phyloP scores from a whole-genome alignment of 2,113 vertebrate genomes.

The Paraplagusia blochii region DNA sequence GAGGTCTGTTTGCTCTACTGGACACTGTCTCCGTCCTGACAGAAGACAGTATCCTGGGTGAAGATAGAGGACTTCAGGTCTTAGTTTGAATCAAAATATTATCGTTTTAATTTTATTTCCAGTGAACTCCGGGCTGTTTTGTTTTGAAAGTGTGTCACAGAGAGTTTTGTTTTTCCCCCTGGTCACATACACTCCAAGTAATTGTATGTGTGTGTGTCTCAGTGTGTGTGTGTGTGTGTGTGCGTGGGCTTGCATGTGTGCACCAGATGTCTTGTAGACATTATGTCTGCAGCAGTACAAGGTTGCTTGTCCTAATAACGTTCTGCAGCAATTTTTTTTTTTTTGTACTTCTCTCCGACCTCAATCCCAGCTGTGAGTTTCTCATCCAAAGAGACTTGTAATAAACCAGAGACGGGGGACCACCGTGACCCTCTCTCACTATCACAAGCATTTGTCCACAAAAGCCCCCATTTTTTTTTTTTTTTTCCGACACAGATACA shows the following conservation, averaged over 20 bases:
- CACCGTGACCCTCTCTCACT: conserved; percentile 41
- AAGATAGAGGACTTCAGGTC: not conserved
- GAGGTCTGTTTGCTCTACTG: conserved; percentile 67
- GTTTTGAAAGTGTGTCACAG: conserved; percentile 9
- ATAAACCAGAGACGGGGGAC: conserved; percentile 40
- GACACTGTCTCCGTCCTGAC: conserved; percentile 71
- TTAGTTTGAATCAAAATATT: not conserved
- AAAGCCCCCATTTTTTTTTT: conserved; percentile 33
- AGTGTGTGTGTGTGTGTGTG: conserved; percentile 4
- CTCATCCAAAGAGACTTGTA: conserved; percentile 28
- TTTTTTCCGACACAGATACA: conserved; percentile 19
- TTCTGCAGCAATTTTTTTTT: conserved; percentile 9
- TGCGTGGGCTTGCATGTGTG: conserved; percentile 30
- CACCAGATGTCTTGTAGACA: conserved; percentile 58
- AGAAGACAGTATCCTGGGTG: conserved; percentile 47
- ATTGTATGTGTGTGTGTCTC: conserved; percentile 17
- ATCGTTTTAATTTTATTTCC: not conserved
- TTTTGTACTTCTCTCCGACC: conserved; percentile 9
- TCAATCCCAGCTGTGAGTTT: conserved; percentile 43
- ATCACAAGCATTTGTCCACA: conserved; percentile 53
- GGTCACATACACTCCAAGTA: conserved; percentile 1
- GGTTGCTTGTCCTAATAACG: conserved; percentile 30
- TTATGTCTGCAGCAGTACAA: conserved; percentile 55
- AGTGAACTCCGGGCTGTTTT: no score
- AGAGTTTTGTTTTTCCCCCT: conserved; percentile 18